phyloP scores from a whole-genome alignment of 2,888 invertebrate genomes.

The Lasioglossum oenotherae region DNA sequence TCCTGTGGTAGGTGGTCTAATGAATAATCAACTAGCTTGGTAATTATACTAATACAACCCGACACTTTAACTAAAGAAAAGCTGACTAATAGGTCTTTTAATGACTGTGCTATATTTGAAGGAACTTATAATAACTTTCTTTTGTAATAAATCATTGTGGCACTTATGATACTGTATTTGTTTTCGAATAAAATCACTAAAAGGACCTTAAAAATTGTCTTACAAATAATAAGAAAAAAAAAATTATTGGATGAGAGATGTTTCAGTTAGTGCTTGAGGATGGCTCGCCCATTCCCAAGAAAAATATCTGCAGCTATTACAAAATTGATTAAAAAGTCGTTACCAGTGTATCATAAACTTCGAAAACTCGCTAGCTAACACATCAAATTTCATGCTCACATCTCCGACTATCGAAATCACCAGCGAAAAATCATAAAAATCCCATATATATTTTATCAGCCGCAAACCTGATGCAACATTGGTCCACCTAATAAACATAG shows the following conservation, averaged over 20 bases:
- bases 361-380: background rate
- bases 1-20: background rate
- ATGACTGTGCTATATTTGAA: background rate
- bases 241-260: background rate
- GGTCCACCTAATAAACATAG: background rate
- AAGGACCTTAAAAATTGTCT: background rate
- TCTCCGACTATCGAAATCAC: background rate
- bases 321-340: background rate
- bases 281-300: background rate
- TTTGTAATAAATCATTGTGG: background rate
- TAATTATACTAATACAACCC: background rate
- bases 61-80: background rate
- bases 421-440: background rate
- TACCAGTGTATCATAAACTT: background rate
- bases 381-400: background rate
- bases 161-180: background rate
- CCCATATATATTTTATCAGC: conserved; percentile 6
- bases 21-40: background rate
- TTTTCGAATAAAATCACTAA: background rate
- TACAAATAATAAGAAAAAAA: background rate
- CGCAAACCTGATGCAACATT: background rate
- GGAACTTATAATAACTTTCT: background rate
- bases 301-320: background rate
- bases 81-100: background rate
- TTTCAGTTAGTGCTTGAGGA: background rate